Conservation (phyloP, 2,888 invertebrate species). For the Sminthurinus aureus region DNA sequence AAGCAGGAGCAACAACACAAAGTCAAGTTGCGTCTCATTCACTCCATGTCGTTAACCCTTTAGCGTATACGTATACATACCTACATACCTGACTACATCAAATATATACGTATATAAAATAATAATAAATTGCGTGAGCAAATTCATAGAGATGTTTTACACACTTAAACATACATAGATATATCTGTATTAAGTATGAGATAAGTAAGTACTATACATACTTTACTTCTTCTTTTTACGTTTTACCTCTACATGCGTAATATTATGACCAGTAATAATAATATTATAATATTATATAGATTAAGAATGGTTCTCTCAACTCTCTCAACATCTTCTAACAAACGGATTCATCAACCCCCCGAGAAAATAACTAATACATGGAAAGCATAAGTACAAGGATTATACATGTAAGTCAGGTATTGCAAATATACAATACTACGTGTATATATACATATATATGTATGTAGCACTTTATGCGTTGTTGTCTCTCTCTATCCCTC, state of each 20-base stretch:
- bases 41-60: constrained; percentile 20
- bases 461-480: background rate
- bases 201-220: no score
- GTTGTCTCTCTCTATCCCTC: background rate
- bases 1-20: background rate
- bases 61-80: background rate
- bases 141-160: background rate
- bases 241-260: background rate
- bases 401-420: background rate
- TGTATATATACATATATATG: background rate
- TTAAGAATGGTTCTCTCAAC: background rate
- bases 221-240: background rate
- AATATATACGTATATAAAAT: background rate
- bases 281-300: background rate
- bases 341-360: background rate
- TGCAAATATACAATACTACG: background rate
- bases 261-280: background rate
- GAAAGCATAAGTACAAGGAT: no score
- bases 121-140: background rate
- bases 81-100: no score
- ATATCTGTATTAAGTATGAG: background rate
- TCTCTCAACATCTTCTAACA: background rate
- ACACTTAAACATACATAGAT: background rate
- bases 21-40: background rate
- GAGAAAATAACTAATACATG: no score